Evolutionary conservation across 2,888 invertebrate genomes (phyloP).

Genomic region (Oeneis ivallda): DNA sequence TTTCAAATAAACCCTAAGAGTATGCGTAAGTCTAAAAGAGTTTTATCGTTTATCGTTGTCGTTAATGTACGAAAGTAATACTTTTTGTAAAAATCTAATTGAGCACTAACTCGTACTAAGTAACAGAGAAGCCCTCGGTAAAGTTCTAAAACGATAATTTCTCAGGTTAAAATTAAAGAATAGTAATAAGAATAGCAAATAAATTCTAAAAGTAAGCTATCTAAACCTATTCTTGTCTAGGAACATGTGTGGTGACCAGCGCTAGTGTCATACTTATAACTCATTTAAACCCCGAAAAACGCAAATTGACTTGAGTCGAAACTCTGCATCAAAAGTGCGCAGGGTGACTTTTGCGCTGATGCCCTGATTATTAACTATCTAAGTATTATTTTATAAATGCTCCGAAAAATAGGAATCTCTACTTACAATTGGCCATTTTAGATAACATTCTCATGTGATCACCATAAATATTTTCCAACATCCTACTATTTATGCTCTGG

Average conservation of each 20-base stretch:
- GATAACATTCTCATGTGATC: background rate
- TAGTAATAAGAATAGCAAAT: background rate
- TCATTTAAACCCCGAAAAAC: background rate
- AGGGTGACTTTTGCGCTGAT: background rate
- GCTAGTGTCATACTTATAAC: background rate
- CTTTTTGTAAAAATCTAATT: too few relatives aligned
- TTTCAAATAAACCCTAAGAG: too few relatives aligned
- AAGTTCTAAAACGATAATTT: too few relatives aligned
- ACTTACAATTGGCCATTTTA: constrained; percentile 1
- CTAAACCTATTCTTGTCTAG: constrained; percentile 34
- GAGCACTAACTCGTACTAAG: too few relatives aligned
- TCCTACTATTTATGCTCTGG: background rate
- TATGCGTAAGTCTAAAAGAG: too few relatives aligned
- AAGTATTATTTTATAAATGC: constrained; percentile 44
- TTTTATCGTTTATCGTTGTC: too few relatives aligned
- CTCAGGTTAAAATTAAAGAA: too few relatives aligned
- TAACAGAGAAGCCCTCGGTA: too few relatives aligned
- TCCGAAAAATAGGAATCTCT: constrained; percentile 39
- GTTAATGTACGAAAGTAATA: too few relatives aligned
- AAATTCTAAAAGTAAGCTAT: constrained; percentile 21
- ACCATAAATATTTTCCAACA: background rate
- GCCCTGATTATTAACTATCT: constrained; percentile 22
- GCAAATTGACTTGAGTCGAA: background rate
- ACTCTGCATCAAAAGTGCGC: background rate
- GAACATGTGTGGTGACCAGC: constrained; percentile 32